phyloP scores from a whole-genome alignment of 2,797 vertebrate genomes.

The Fistularia tabacaria region DNA sequence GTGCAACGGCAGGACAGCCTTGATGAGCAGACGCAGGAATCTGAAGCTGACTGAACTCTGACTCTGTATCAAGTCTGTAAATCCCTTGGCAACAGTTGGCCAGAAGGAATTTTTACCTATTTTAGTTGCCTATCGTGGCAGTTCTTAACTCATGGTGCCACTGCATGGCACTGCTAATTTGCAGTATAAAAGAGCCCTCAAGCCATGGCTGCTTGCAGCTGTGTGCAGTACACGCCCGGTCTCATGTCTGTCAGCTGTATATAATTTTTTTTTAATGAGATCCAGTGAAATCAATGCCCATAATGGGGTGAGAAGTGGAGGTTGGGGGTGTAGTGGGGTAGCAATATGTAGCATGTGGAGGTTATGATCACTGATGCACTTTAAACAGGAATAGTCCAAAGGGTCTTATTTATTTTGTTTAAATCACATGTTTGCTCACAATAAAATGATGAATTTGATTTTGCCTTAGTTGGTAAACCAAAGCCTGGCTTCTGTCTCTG shows the following conservation, averaged over 20 bases:
- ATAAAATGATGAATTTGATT: slow-evolving; percentile 56
- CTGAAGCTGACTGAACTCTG: slow-evolving; percentile 15
- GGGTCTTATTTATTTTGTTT: slow-evolving; percentile 65
- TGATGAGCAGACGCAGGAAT: slow-evolving; percentile 5
- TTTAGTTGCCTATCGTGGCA: slow-evolving; percentile 38
- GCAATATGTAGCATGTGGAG: slow-evolving; percentile 46
- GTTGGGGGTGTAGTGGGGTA: not conserved
- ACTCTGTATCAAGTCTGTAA: slow-evolving; percentile 19
- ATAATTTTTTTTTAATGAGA: slow-evolving; percentile 22
- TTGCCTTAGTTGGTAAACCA: slow-evolving; percentile 1
- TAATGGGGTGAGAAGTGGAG: not conserved
- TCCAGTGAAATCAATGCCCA: slow-evolving; percentile 1
- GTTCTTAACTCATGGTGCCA: slow-evolving; percentile 21
- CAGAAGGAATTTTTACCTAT: slow-evolving; percentile 63
- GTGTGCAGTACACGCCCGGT: not conserved
- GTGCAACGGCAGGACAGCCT: slow-evolving; percentile 1
- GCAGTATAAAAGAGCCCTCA: slow-evolving; percentile 28
- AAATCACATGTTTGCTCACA: slow-evolving; percentile 46
- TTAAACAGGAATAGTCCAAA: slow-evolving; percentile 56
- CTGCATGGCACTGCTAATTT: slow-evolving; percentile 22
- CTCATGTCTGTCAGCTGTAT: slow-evolving; percentile 1
- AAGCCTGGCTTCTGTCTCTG: not conserved
- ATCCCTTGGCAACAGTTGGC: slow-evolving; percentile 55
- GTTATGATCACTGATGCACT: slow-evolving; percentile 66
- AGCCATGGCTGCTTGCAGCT: slow-evolving; percentile 13